Percentiles rank a stretch among this genome's conserved stretches.
Conservation (phyloP, 2,113 vertebrate genomes). For the Bubo blakistoni region DNA sequence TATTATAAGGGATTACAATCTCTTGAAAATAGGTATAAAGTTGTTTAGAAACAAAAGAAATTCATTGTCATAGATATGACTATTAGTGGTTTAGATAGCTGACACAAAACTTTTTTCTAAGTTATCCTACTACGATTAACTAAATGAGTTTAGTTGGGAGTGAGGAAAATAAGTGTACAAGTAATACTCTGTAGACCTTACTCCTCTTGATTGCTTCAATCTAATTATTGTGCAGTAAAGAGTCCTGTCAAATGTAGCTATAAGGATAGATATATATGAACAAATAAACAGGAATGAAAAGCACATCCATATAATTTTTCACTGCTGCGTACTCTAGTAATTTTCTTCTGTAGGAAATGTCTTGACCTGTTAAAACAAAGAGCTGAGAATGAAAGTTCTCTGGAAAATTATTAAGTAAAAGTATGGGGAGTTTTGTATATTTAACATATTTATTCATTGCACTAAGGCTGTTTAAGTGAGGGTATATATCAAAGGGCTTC, state of each 20-base stretch:
- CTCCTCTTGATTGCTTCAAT: neutral
- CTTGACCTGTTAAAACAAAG: neutral
- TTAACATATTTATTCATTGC: neutral
- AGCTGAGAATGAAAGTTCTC: neutral
- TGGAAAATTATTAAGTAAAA: neutral
- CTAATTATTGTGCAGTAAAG: neutral
- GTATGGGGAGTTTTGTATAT: neutral
- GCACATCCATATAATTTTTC: neutral
- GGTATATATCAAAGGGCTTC: neutral
- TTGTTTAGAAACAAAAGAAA: neutral
- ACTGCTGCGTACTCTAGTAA: neutral
- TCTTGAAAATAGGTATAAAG: neutral
- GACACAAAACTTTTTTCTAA: neutral
- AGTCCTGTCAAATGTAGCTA: neutral
- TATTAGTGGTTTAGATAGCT: neutral
- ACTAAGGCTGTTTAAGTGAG: neutral
- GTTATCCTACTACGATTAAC: neutral
- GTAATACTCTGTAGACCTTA: neutral
- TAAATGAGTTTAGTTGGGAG: neutral
- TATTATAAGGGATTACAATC: neutral
- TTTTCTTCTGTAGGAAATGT: neutral
- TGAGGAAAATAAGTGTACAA: neutral
- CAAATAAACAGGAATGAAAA: neutral
- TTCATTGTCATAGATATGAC: fast-evolving
- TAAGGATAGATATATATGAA: neutral